phyloP scores from a whole-genome alignment of 2,888 invertebrate genomes.

The Exocentrus adspersus region DNA sequence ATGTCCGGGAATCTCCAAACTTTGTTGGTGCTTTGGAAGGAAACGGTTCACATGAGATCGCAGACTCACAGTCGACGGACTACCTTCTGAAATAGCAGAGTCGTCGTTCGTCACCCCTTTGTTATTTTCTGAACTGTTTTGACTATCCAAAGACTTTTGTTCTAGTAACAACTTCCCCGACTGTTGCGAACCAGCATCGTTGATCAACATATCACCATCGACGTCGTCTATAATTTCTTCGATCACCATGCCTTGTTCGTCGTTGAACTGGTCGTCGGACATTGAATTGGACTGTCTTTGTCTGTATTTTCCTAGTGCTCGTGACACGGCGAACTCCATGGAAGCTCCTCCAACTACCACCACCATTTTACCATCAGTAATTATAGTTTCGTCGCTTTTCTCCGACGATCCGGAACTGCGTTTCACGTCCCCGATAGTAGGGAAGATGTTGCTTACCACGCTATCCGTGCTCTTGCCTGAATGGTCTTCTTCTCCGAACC shows the following conservation, averaged over 20 bases:
- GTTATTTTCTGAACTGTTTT: slow-evolving; percentile 49
- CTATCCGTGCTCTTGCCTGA: slow-evolving; percentile 71
- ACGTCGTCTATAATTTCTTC: slow-evolving; percentile 51
- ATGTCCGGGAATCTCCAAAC: slow-evolving; percentile 81
- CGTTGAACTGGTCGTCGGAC: slow-evolving; percentile 72
- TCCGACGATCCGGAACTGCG: slow-evolving; percentile 68
- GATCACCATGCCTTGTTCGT: slow-evolving; percentile 50
- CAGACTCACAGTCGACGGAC: slow-evolving; percentile 73
- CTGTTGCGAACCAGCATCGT: slow-evolving; percentile 29
- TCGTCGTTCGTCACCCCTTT: slow-evolving; percentile 62
- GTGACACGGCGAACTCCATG: slow-evolving; percentile 86
- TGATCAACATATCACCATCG: slow-evolving; percentile 41
- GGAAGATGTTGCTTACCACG: slow-evolving; percentile 72
- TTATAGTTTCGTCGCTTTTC: slow-evolving; percentile 70
- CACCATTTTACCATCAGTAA: slow-evolving; percentile 63
- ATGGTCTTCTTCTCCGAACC: slow-evolving; percentile 69
- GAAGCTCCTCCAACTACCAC: slow-evolving; percentile 72
- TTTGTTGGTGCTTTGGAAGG: slow-evolving; percentile 77
- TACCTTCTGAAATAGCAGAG: slow-evolving; percentile 69
- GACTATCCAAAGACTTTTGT: slow-evolving; percentile 57
- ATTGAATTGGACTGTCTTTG: slow-evolving; percentile 77
- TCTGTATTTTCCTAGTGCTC: slow-evolving; percentile 83
- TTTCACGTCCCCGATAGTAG: slow-evolving; percentile 80
- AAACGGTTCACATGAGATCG: slow-evolving; percentile 70
- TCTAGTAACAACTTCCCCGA: slow-evolving; percentile 43